Conservation (phyloP, 1,140 invertebrate species). For the Drosophila virilis region DNA sequence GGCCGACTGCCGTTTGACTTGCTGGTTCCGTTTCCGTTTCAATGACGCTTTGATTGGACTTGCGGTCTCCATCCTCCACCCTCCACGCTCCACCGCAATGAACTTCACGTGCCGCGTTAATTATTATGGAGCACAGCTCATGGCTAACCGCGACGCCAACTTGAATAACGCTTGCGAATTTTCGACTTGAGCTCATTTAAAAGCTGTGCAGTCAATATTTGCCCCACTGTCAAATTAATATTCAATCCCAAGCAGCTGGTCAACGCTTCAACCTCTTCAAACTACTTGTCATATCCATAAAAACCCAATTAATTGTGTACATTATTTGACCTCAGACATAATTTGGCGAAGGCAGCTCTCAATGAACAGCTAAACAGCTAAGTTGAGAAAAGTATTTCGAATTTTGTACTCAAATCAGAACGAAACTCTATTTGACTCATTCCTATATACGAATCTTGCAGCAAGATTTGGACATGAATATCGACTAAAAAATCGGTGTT, state of each 20-base stretch:
- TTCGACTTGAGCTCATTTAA: background rate
- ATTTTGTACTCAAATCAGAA: no score
- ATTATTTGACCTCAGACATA: no score
- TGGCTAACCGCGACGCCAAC: constrained; percentile 57
- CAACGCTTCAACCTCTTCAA: background rate
- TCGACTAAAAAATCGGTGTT: no score
- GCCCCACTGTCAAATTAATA: background rate
- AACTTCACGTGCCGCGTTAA: constrained; percentile 62
- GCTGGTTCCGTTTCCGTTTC: constrained; percentile 81
- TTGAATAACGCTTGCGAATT: constrained; percentile 32
- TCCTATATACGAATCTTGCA: no score
- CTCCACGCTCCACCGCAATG: constrained; percentile 5
- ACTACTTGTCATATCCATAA: background rate
- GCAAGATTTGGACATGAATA: no score
- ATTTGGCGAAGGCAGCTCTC: no score
- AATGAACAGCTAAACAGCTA: no score
- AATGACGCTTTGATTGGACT: constrained; percentile 81
- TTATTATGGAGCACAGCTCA: constrained; percentile 57
- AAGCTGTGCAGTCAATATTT: background rate
- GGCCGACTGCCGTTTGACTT: constrained; percentile 77
- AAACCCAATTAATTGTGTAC: constrained; percentile 9
- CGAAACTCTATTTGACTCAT: no score
- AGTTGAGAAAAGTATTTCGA: no score
- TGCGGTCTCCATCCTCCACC: constrained; percentile 53
- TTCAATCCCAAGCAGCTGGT: background rate